These are phyloP conservation scores for Periplaneta americana DNA, from an alignment of 1,140 invertebrate genomes.

Conservation along the genomic window DNA sequence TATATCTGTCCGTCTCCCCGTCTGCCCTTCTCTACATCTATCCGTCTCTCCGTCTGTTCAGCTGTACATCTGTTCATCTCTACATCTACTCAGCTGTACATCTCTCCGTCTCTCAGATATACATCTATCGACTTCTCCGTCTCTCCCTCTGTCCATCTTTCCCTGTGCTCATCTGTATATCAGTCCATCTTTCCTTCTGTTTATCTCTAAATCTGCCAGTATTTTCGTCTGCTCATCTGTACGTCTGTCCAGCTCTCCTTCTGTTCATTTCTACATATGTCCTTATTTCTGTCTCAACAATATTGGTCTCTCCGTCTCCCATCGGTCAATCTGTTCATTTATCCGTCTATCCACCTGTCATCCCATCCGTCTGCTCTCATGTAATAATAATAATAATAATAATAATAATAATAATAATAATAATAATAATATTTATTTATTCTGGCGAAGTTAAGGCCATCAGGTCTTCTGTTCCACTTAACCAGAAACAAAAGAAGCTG, in stretches of 20 bases:
- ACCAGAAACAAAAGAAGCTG: too few species aligned
- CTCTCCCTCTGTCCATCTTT: not conserved
- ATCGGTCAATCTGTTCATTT: too few species aligned
- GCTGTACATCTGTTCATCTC: not conserved
- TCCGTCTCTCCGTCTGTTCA: not conserved
- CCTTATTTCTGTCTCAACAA: not conserved
- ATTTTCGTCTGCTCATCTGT: too few species aligned
- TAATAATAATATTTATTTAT: too few species aligned
- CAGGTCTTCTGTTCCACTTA: too few species aligned
- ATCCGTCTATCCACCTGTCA: too few species aligned
- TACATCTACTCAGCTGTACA: not conserved
- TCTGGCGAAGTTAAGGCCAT: too few species aligned
- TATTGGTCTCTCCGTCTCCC: not conserved
- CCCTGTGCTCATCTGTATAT: not conserved
- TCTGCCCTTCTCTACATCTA: not conserved
- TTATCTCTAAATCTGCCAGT: not conserved
- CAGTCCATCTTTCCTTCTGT: not conserved
- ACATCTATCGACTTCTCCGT: not conserved
- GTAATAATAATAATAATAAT: too few species aligned
- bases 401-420: too few species aligned
- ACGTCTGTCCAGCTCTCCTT: too few species aligned
- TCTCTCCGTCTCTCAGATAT: not conserved
- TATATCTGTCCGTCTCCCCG: not conserved
- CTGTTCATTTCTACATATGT: not conserved
- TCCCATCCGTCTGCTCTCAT: too few species aligned